Evolutionary conservation across 2,888 invertebrate species (phyloP), one percentile per base, ranked within the genome.

Genomic region (Mimumesa dahlbomi): DNA sequence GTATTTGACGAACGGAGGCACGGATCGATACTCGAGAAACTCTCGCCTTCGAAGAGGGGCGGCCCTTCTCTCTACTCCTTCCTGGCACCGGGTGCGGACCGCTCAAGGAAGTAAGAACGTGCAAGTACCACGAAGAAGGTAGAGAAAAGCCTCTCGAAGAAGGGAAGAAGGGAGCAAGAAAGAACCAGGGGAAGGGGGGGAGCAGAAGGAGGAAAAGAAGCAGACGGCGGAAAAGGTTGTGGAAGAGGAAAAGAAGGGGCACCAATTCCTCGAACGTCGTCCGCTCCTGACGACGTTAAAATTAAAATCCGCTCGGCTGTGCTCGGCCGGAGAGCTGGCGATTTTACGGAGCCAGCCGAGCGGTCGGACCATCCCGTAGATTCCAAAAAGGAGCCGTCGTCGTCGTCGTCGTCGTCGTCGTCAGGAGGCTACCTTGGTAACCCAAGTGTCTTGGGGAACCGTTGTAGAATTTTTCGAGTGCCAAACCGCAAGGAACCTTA

Each of bases 301-400:
- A 76, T 82, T 74, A 82, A 79, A 82, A 82, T 73, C 70, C 64
- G 68, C 54, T 56, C 71, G 68, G 54, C 58, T 64, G 75, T 62
- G 71, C 66, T 19, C 45, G 13, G 58, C 19, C 57, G 38, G 21
- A 40, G 34, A 53, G 58, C 49, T 40, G 38, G 4, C 50, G 56
- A 68, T 64, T 65, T 57, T 50, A 46, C 65, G 53, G 46, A 31
- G 72, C 64, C 63, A 43, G 9, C 34, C 50, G 40, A 56, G 48
- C 34, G 54, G 29, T 38, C 43, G n/a, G 14, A 40, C 36, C 49
- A 50, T 63, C 63, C 22, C 45, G 13, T 11, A 31, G 42, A 64
- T 46, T 48, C 57, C 52, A 14, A 57, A 64, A 68, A 64, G 50
- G 31, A 50, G n/a, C n/a, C n/a, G n/a, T n/a, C n/a, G n/a, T n/a